Percentiles rank a stretch among this genome's conserved stretches.
phyloP scores from a whole-genome alignment of 2,113 vertebrate genomes.

The Axis porcinus region DNA sequence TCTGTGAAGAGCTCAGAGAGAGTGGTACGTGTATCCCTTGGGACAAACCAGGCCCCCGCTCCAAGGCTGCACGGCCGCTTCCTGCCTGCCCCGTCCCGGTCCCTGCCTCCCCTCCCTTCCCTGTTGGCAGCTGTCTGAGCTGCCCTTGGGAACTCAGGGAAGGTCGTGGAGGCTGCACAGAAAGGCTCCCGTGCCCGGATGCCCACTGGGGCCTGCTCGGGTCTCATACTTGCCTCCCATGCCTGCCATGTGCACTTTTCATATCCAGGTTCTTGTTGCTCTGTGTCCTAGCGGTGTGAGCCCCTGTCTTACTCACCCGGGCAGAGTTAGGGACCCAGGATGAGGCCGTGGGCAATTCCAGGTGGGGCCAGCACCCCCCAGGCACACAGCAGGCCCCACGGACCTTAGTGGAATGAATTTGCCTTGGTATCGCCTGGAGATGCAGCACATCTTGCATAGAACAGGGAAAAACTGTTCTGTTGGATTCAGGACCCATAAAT shows the following conservation, averaged over 20 bases:
- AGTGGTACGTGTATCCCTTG: not conserved
- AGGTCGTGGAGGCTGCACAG: not conserved
- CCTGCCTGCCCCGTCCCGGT: not conserved
- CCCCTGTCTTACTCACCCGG: too few species aligned
- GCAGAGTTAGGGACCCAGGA: not conserved
- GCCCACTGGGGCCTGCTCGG: not conserved
- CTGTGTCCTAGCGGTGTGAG: not conserved
- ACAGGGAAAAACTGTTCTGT: not conserved
- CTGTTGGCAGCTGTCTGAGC: not conserved
- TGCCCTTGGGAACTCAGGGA: not conserved
- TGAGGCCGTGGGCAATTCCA: not conserved
- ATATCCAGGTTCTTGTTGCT: not conserved
- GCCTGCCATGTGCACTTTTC: not conserved
- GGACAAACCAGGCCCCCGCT: not conserved
- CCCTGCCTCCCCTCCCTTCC: not conserved
- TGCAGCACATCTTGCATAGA: not conserved
- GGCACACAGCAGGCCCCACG: not conserved
- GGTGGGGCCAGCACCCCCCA: not conserved
- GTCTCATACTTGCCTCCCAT: fast-evolving
- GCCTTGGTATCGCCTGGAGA: not conserved
- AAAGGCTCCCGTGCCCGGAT: not conserved
- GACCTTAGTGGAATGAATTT: not conserved
- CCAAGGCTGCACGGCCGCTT: not conserved
- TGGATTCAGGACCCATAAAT: not conserved
- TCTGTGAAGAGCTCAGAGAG: not conserved